phyloP scores from a whole-genome alignment of 2,113 vertebrate species.

The Podiceps cristatus region DNA sequence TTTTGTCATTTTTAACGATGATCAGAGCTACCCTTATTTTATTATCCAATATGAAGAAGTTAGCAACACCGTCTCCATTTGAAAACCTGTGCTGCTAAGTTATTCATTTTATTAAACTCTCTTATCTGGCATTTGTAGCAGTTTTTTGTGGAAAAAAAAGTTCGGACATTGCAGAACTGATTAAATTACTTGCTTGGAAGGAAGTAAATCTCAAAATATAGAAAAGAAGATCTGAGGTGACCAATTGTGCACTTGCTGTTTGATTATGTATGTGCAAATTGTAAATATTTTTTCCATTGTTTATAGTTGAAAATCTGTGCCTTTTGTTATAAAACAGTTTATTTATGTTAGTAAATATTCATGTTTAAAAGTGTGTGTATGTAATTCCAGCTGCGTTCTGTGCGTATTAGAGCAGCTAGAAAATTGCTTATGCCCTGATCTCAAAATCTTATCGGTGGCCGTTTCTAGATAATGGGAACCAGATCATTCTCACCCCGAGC shows the following conservation, averaged over 20 bases:
- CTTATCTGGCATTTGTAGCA: slow-evolving; percentile 62
- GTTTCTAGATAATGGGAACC: background rate
- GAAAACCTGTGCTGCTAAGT: slow-evolving; percentile 68
- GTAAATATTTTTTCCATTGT: slow-evolving; percentile 87
- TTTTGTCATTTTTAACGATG: slow-evolving; percentile 98
- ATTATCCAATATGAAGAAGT: slow-evolving; percentile 99
- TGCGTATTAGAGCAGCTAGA: rapidly evolving
- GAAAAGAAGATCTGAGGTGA: slow-evolving; percentile 56
- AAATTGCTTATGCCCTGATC: background rate
- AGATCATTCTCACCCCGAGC: background rate
- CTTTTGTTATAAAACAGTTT: slow-evolving; percentile 92
- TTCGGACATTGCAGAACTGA: background rate
- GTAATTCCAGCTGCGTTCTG: background rate
- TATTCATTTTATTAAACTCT: background rate
- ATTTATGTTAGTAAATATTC: slow-evolving; percentile 94
- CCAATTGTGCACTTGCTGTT: slow-evolving; percentile 72
- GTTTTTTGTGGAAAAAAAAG: background rate
- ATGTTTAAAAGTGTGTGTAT: slow-evolving; percentile 71
- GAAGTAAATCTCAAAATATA: background rate
- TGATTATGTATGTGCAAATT: slow-evolving; percentile 77
- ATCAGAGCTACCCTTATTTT: slow-evolving; percentile 99
- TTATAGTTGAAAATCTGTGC: slow-evolving; percentile 89
- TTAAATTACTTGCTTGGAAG: background rate
- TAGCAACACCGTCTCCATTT: slow-evolving; percentile 90
- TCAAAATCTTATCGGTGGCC: background rate